Base-by-base conservation (phyloP, 2,113 vertebrate genomes). In the Meleagris gallopavo region DNA sequence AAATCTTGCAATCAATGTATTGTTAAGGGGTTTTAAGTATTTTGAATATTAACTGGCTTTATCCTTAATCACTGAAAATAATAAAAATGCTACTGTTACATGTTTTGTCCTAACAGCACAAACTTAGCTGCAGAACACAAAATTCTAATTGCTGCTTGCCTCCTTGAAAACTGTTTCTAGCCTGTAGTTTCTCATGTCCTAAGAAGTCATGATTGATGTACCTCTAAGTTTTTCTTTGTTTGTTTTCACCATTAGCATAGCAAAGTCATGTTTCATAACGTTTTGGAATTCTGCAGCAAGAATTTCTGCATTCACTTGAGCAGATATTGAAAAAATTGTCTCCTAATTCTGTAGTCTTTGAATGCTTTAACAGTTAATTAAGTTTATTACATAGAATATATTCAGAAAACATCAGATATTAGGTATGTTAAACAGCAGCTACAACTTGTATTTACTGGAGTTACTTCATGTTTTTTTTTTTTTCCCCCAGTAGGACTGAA, bases 261-360 rank as follows among this genome's bases (percentile, higher is more conserved):
- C 29, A 17, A 55, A 17, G 29, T 32, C 54, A 32, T 55, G 18
- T 55, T 17, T 55, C 54, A 55, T 32, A 55, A 55, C 5, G 5
- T 17, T 32, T 30, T 55, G 54, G 65, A 41, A 73, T 40, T 75
- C 34, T 58, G 24, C 54, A 64, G 12, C 17, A 70, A 41, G 11
- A 81, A 69, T 50, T 57, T 81, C 13, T 30, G 0, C 16, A 43
- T 48, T 54, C 11, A 4, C 10, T 70, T 85, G 25, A 74, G 29
- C 75, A 13, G 52, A 60, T 67, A 71, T 6, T 88, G 66, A 77
- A 86, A 96, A 95, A 83, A 81, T 55, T 27, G 60, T 38, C 2
- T 79, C 91, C 94, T 95, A 93, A 77, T 93, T 94, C 65, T 86
- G 80, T 83, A 77, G 52, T 73, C 11, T 61, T 83, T 58, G 79